phyloP scores from a whole-genome alignment of 2,113 vertebrate genomes.

The Sterna hirundo region DNA sequence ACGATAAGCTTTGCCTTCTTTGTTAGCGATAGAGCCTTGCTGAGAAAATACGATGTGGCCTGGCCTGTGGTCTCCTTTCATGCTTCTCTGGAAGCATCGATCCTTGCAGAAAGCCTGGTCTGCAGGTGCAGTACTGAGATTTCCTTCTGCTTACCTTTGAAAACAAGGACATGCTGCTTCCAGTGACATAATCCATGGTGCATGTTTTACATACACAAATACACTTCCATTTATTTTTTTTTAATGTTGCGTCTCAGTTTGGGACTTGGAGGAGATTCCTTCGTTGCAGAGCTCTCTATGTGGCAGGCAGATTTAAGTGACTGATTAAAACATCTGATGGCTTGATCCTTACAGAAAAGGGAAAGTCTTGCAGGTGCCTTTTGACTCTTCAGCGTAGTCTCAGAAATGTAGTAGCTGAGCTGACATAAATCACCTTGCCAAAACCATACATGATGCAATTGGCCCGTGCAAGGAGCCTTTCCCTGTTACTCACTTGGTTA shows the following conservation, averaged over 20 bases:
- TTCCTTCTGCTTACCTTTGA: background rate
- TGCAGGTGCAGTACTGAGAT: background rate
- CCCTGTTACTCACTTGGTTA: background rate
- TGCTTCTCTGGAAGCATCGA: background rate
- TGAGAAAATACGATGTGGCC: background rate
- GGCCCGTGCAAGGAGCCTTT: background rate
- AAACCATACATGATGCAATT: background rate
- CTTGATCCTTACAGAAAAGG: background rate
- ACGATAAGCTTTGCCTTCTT: constrained; percentile 36
- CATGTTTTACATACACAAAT: background rate
- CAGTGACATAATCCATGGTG: background rate
- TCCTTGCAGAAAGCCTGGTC: constrained; percentile 14
- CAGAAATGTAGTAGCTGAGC: background rate
- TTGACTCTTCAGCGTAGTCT: background rate
- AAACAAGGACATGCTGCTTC: background rate
- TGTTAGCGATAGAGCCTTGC: constrained; percentile 1
- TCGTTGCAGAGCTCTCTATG: background rate
- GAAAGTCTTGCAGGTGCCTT: background rate
- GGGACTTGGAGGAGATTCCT: background rate
- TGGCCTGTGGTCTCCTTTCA: constrained; percentile 14
- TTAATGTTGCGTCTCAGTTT: accelerated
- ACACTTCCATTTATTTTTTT: background rate
- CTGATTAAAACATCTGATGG: background rate
- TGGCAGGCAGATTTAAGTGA: background rate
- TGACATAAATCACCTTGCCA: background rate